Conservation (phyloP, 2,113 vertebrate species). For the Haemorhous mexicanus region DNA sequence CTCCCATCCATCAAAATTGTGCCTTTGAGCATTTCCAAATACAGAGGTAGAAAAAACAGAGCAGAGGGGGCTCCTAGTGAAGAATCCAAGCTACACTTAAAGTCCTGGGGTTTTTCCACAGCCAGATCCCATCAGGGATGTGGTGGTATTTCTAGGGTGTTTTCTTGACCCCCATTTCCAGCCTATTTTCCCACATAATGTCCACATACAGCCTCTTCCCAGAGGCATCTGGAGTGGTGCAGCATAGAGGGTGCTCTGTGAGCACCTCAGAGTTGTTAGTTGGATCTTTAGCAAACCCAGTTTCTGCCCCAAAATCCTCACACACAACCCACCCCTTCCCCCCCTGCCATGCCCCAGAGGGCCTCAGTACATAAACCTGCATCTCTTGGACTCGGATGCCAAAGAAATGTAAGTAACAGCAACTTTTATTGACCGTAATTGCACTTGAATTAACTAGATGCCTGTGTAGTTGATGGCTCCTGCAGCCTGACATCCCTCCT, state of each 20-base stretch:
- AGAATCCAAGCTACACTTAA: not conserved
- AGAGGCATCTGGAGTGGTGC: not conserved
- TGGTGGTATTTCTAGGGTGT: not conserved
- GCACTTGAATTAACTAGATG: constrained; percentile 14
- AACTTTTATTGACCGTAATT: not conserved
- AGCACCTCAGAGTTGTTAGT: not conserved
- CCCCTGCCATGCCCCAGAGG: not conserved
- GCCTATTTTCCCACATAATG: not conserved
- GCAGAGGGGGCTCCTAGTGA: not conserved
- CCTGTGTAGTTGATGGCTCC: constrained; percentile 7
- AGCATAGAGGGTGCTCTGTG: not conserved
- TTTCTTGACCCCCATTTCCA: not conserved
- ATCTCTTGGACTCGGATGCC: not conserved
- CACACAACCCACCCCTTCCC: accelerated
- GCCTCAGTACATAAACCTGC: not conserved
- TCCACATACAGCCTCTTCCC: not conserved
- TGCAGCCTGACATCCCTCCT: constrained; percentile 11
- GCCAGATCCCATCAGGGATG: not conserved
- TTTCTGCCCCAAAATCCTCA: not conserved
- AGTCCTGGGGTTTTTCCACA: not conserved
- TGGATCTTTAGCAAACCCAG: not conserved
- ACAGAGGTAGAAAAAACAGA: not conserved
- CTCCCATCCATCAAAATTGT: not conserved
- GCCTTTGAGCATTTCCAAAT: not conserved
- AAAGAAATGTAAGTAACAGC: not conserved